A percentile compares a stretch with the other conserved stretches of the same genome.
These are phyloP conservation scores for Microtus pennsylvanicus DNA, from an alignment of 2,113 vertebrate genomes.

Conservation along the genomic window DNA sequence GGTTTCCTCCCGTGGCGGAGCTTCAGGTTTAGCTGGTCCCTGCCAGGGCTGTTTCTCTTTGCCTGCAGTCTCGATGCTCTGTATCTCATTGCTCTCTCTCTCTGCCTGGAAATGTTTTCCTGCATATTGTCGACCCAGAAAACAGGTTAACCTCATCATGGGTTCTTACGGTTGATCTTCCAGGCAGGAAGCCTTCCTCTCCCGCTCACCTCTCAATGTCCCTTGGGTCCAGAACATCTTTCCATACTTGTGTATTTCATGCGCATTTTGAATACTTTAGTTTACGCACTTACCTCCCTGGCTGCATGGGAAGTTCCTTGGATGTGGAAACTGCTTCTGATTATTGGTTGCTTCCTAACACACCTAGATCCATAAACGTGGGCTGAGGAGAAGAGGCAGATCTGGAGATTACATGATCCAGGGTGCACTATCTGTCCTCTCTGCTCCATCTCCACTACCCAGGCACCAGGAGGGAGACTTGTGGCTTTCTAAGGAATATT, in stretches of 20 bases:
- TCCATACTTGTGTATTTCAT: not conserved
- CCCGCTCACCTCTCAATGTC: not conserved
- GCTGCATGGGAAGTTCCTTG: not conserved
- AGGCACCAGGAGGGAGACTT: not conserved
- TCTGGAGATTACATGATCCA: not conserved
- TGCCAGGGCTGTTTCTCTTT: not conserved
- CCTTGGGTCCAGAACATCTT: not conserved
- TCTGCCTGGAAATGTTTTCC: not conserved
- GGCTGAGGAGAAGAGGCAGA: not conserved
- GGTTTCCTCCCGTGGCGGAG: not conserved
- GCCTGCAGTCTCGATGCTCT: not conserved
- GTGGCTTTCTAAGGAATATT: not conserved
- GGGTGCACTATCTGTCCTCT: not conserved
- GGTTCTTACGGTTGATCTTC: not conserved
- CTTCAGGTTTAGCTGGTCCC: not conserved
- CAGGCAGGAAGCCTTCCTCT: not conserved
- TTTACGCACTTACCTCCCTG: not conserved
- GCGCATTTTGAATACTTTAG: not conserved
- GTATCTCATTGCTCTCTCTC: not conserved
- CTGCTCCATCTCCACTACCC: rapidly evolving
- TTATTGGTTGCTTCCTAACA: not conserved
- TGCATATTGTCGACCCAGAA: not conserved
- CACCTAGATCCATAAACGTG: not conserved
- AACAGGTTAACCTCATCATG: not conserved
- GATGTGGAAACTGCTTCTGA: not conserved